Evolutionary conservation across 2,113 vertebrate genomes (phyloP).

Genomic region (Podarcis raffonei): DNA sequence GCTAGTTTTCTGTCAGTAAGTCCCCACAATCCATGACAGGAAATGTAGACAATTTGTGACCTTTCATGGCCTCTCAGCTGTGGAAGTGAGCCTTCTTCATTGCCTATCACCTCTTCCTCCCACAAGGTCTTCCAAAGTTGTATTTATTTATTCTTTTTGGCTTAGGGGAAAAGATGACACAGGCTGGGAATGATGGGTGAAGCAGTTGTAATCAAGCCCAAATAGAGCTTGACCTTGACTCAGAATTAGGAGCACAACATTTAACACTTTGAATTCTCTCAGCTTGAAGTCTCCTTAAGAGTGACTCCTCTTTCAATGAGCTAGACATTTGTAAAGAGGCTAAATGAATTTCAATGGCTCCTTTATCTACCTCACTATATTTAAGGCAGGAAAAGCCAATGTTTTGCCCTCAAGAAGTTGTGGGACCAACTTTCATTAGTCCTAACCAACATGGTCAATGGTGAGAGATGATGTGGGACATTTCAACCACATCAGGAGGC

Average conservation of each 20-base stretch:
- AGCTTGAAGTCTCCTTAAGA: background rate
- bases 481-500: too few species aligned
- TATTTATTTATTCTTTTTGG: background rate
- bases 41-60: background rate
- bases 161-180: too few species aligned
- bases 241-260: background rate
- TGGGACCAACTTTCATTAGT: too few species aligned
- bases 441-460: too few species aligned
- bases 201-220: background rate
- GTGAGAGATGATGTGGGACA: too few species aligned
- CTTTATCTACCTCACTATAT: background rate
- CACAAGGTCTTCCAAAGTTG: too few species aligned
- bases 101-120: background rate
- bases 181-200: background rate
- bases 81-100: background rate
- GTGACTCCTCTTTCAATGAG: background rate
- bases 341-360: background rate
- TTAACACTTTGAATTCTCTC: background rate
- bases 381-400: too few species aligned
- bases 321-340: background rate
- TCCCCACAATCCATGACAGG: background rate
- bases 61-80: background rate
- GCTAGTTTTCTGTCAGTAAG: background rate
- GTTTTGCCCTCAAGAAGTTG: too few species aligned
- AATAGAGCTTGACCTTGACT: background rate